phyloP scores from a whole-genome alignment of 2,888 invertebrate species.

The Microdon myrmicae region DNA sequence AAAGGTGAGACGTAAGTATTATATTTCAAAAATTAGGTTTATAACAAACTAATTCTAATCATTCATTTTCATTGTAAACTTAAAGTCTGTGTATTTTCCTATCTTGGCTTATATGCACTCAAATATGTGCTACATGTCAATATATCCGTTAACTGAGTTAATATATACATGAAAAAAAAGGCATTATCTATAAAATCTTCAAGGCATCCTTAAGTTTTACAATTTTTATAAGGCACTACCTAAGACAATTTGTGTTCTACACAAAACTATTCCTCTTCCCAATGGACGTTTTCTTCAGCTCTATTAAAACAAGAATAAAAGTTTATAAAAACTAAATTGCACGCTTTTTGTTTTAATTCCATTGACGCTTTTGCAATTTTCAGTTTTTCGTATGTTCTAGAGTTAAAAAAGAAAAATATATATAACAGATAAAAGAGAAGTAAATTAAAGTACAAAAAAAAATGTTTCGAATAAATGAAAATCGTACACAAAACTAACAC shows the following conservation, averaged over 20 bases:
- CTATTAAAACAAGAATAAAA: slow-evolving; percentile 28
- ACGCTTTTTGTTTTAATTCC: slow-evolving; percentile 46
- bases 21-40: no score
- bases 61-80: slow-evolving; percentile 40
- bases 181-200: neutral
- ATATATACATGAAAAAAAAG: slow-evolving; percentile 41
- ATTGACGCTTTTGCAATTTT: slow-evolving; percentile 42
- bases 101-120: slow-evolving; percentile 57
- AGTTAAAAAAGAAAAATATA: neutral
- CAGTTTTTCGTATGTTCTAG: slow-evolving; percentile 16
- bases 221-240: slow-evolving; percentile 12
- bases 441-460: no score
- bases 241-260: slow-evolving; percentile 8
- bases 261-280: slow-evolving; percentile 9
- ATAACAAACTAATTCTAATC: no score
- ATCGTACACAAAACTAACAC: no score
- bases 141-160: neutral
- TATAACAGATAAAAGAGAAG: neutral
- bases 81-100: slow-evolving; percentile 13
- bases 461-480: no score
- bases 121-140: slow-evolving; percentile 58
- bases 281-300: slow-evolving; percentile 40
- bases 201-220: neutral
- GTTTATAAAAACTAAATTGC: slow-evolving; percentile 25
- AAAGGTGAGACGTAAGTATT: no score